A percentile compares a stretch with the other conserved stretches of the same genome.
Evolutionary conservation across 2,888 invertebrate species (phyloP).

Genomic region (Apotomis betuletana): DNA sequence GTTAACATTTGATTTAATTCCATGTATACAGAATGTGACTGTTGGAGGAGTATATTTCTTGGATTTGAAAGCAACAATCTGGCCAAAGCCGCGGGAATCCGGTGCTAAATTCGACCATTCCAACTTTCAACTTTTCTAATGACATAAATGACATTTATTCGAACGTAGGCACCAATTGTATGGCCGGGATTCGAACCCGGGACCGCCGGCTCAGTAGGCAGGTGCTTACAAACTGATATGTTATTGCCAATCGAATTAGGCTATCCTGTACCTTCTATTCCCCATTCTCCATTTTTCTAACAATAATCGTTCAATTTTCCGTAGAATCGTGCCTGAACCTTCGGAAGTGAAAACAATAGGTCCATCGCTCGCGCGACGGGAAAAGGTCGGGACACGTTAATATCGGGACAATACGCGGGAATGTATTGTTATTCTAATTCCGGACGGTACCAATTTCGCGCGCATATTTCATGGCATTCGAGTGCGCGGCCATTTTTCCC

Average conservation of each 20-base stretch:
- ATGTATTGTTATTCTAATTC: conserved; percentile 31
- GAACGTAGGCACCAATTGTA: too few species aligned
- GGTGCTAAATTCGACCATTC: too few species aligned
- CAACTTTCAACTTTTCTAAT: too few species aligned
- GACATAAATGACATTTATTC: too few species aligned
- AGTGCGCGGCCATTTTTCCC: neutral
- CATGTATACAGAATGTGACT: neutral
- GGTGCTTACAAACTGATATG: too few species aligned
- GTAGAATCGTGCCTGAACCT: conserved; percentile 1
- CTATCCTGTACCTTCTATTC: neutral
- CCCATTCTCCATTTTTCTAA: neutral
- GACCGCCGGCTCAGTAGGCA: too few species aligned
- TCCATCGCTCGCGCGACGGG: neutral
- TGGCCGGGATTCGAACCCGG: too few species aligned
- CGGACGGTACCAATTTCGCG: conserved; percentile 8
- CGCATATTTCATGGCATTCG: conserved; percentile 8
- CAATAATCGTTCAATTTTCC: neutral
- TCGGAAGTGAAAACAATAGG: conserved; percentile 15
- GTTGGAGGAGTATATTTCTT: too few species aligned
- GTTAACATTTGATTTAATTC: neutral
- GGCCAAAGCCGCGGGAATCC: too few species aligned
- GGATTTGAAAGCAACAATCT: too few species aligned
- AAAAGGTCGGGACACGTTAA: conserved; percentile 23
- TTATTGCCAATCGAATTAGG: too few species aligned
- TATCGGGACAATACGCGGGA: conserved; percentile 21